A percentile compares a stretch with the other conserved stretches of the same genome.
Evolutionary conservation across 1,140 invertebrate genomes (phyloP).

Genomic region (Pachypeltis micranthus): DNA sequence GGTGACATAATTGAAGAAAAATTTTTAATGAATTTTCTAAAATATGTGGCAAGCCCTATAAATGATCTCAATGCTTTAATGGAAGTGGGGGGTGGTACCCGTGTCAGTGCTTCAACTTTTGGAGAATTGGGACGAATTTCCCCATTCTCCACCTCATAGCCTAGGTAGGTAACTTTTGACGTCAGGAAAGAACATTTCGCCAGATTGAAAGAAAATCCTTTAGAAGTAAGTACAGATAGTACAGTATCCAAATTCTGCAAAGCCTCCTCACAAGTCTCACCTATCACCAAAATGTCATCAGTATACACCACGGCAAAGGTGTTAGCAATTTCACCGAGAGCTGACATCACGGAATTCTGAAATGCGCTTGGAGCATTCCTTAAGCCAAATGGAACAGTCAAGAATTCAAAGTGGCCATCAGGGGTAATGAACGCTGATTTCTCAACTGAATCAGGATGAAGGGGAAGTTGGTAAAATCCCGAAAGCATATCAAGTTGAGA

Average conservation of each 20-base stretch:
- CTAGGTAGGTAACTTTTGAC: slow-evolving; percentile 28
- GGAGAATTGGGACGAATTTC: slow-evolving; percentile 23
- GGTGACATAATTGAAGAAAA: slow-evolving; percentile 28
- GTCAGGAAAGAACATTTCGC: slow-evolving; percentile 32
- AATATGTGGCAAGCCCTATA: slow-evolving; percentile 29
- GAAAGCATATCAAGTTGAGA: neutral
- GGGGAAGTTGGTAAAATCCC: neutral
- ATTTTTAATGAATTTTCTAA: slow-evolving; percentile 29
- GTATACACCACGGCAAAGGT: neutral
- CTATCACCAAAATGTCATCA: neutral
- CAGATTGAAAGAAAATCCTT: slow-evolving; percentile 18
- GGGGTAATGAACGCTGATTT: slow-evolving; percentile 1
- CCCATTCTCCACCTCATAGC: slow-evolving; percentile 25
- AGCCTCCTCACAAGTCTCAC: slow-evolving; percentile 13
- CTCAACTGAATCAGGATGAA: neutral
- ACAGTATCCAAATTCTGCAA: slow-evolving; percentile 7
- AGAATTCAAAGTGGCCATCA: slow-evolving; percentile 32
- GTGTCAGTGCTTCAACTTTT: slow-evolving; percentile 23
- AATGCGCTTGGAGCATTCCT: slow-evolving; percentile 36
- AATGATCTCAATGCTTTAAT: slow-evolving; percentile 27
- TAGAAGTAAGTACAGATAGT: slow-evolving; percentile 3
- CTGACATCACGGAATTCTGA: slow-evolving; percentile 31
- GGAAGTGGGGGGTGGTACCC: slow-evolving; percentile 25
- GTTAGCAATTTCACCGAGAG: neutral
- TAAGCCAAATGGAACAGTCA: slow-evolving; percentile 37